These are phyloP conservation scores for Umimayanthus kanabou DNA, from an alignment of 92 coral and sea anemone genomes.

Conservation along the genomic window DNA sequence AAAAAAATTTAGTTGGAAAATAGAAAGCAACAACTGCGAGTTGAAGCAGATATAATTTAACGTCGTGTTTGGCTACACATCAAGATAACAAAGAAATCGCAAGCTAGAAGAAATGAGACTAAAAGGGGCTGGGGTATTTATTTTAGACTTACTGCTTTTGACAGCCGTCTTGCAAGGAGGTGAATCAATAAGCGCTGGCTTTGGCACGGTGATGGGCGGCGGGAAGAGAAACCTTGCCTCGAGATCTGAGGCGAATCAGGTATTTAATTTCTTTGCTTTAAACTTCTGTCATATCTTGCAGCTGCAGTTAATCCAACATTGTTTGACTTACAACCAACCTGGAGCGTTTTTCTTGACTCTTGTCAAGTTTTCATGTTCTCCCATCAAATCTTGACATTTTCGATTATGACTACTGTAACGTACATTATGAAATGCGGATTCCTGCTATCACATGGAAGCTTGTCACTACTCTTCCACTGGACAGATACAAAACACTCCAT, in stretches of 20 bases:
- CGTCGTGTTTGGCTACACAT: not conserved
- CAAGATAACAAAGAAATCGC: not conserved
- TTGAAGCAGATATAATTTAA: not conserved
- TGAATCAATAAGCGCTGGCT: not conserved
- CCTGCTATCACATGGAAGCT: no score
- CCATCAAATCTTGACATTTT: not conserved
- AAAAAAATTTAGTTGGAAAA: no score
- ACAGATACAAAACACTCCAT: no score
- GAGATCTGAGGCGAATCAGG: not conserved
- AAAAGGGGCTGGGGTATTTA: not conserved
- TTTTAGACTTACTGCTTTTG: not conserved
- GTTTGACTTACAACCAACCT: not conserved
- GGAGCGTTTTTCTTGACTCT: not conserved
- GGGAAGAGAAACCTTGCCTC: not conserved
- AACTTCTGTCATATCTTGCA: not conserved
- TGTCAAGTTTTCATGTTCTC: no score
- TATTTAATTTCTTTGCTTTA: no score
- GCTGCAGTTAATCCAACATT: not conserved
- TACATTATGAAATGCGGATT: no score
- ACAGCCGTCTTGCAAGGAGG: not conserved
- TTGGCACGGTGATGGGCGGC: not conserved
- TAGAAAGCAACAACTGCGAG: not conserved
- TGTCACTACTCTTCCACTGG: not conserved
- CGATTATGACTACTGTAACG: no score
- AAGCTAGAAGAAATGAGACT: not conserved